Percentiles rank a stretch among this genome's conserved stretches.
Evolutionary conservation across 1,140 invertebrate genomes (phyloP).

Genomic region (Zaprionus tsacasi): DNA sequence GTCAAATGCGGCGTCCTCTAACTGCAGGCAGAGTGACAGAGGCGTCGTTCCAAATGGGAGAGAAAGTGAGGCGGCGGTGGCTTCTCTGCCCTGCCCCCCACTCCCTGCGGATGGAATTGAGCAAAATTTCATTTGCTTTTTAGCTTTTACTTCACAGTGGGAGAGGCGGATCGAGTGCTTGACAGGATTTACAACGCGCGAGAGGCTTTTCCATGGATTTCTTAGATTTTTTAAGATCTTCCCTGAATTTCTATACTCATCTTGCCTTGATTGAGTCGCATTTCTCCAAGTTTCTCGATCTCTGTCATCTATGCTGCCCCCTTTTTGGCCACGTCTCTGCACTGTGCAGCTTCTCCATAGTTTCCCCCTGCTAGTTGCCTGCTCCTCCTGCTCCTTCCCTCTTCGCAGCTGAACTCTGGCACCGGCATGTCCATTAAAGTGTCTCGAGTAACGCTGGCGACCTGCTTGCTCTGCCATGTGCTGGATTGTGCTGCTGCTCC

Average conservation of each 20-base stretch:
- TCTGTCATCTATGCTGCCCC: not conserved
- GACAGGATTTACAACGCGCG: too few species aligned
- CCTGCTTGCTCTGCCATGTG: not conserved
- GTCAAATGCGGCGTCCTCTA: conserved; percentile 17
- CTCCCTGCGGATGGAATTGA: not conserved
- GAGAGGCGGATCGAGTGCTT: not conserved
- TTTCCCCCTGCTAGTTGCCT: not conserved
- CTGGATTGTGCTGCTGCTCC: conserved; percentile 6
- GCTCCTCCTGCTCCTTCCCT: not conserved
- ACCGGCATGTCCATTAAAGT: conserved; percentile 68
- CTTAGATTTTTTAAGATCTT: too few species aligned
- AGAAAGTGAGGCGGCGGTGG: not conserved
- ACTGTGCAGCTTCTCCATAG: not conserved
- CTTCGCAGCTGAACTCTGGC: conserved; percentile 59
- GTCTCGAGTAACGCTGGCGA: conserved; percentile 62
- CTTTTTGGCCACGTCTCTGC: not conserved
- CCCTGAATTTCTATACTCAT: too few species aligned
- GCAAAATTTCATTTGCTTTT: conserved; percentile 5
- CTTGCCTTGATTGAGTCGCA: too few species aligned
- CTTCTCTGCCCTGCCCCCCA: not conserved
- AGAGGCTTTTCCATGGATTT: too few species aligned
- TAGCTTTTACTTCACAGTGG: not conserved
- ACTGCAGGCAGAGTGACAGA: not conserved
- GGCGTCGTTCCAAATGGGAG: conserved; percentile 1
- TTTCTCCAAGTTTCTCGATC: too few species aligned